Conservation (phyloP, 2,888 invertebrate genomes). For the Leptogaster cylindrica region DNA sequence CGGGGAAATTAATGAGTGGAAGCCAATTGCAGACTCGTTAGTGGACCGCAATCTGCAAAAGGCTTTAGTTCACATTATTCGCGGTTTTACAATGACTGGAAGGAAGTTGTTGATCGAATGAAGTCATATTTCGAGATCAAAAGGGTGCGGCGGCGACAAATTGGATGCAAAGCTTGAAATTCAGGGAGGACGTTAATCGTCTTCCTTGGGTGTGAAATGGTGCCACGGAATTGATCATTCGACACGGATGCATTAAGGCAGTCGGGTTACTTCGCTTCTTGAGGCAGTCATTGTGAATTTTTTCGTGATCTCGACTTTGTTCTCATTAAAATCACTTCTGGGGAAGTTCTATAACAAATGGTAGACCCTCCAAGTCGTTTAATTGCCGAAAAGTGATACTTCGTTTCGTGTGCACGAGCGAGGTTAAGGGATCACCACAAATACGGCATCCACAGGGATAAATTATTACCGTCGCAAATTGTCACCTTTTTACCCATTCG, state of each 20-base stretch:
- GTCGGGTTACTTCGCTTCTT: neutral
- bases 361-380: constrained; percentile 5
- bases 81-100: neutral
- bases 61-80: neutral
- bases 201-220: too few relatives aligned
- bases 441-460: neutral
- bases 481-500: constrained; percentile 29
- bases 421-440: neutral
- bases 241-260: neutral
- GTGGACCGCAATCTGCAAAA: constrained; percentile 5
- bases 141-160: constrained; percentile 20
- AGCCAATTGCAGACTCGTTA: constrained; percentile 24
- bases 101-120: constrained; percentile 18
- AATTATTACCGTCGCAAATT: constrained; percentile 23
- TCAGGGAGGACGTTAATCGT: too few relatives aligned
- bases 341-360: constrained; percentile 25
- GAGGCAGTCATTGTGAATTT: too few relatives aligned
- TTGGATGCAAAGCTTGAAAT: constrained; percentile 7
- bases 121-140: constrained; percentile 23
- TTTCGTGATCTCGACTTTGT: neutral
- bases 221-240: constrained; percentile 10
- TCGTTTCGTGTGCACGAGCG: constrained; percentile 30
- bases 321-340: constrained; percentile 26
- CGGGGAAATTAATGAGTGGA: constrained; percentile 31
- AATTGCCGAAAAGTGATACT: constrained; percentile 13